Evolutionary conservation across 2,888 invertebrate species (phyloP).

Genomic region (Papilio elwesi): DNA sequence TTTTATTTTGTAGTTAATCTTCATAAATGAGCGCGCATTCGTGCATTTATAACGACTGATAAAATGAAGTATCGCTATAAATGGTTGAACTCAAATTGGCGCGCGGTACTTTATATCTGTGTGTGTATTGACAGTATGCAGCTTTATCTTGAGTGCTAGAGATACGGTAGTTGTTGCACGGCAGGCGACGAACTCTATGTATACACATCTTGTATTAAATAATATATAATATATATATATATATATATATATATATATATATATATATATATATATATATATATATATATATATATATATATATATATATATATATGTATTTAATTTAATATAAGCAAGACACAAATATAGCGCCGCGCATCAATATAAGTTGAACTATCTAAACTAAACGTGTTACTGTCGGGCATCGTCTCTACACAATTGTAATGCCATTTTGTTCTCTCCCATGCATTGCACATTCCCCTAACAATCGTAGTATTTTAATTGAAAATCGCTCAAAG

Average conservation of each 20-base stretch:
- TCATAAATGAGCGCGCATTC: constrained; percentile 57
- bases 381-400: background rate
- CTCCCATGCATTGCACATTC: constrained; percentile 61
- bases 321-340: background rate
- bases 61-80: constrained; percentile 40
- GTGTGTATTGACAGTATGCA: background rate
- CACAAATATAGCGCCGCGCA: background rate
- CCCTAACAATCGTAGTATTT: constrained; percentile 53
- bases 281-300: too few species aligned
- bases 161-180: too few species aligned
- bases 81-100: background rate
- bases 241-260: too few species aligned
- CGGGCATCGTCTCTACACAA: constrained; percentile 40
- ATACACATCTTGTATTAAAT: background rate
- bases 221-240: too few species aligned
- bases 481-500: constrained; percentile 37
- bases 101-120: background rate
- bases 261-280: too few species aligned
- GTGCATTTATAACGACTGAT: constrained; percentile 72
- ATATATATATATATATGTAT: too few species aligned
- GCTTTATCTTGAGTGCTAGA: too few species aligned
- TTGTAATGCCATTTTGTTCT: constrained; percentile 49
- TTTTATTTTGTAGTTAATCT: constrained; percentile 61
- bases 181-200: too few species aligned
- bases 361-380: background rate